A percentile compares a stretch with the other conserved stretches of the same genome.
Conservation (phyloP, 2,113 vertebrate genomes). For the Rhinichthys klamathensis region DNA sequence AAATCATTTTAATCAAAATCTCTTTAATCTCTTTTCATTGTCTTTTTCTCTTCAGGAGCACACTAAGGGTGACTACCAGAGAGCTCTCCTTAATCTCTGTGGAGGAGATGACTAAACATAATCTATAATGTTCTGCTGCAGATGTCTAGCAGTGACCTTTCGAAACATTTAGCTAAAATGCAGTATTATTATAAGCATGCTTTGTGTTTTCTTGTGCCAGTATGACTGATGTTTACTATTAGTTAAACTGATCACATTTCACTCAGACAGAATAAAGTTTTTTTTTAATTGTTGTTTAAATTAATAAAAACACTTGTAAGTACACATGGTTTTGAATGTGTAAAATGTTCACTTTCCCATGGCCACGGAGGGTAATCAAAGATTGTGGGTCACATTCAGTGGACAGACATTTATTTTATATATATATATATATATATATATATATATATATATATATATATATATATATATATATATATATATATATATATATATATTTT, state of each 20-base stretch:
- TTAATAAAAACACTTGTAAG: not conserved
- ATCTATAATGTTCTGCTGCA: not conserved
- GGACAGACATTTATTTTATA: too few relatives aligned
- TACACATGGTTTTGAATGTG: not conserved
- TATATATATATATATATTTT: too few relatives aligned
- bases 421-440: too few relatives aligned
- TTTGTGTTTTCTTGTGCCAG: not conserved
- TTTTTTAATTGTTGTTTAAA: not conserved
- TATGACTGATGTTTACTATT: not conserved
- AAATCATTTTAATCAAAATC: not conserved
- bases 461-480: too few relatives aligned
- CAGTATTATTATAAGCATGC: constrained; percentile 18
- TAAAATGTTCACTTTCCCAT: too few relatives aligned
- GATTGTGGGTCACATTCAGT: too few relatives aligned
- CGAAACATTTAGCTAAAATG: not conserved
- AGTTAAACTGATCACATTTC: not conserved
- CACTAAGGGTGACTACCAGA: constrained; percentile 97
- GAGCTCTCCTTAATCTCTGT: constrained; percentile 87
- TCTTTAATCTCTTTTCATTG: not conserved
- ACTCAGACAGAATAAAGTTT: not conserved
- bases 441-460: too few relatives aligned
- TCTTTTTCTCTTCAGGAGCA: constrained; percentile 81
- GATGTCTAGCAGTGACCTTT: not conserved
- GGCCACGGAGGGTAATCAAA: too few relatives aligned
- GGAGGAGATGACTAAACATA: constrained; percentile 84